A percentile compares a stretch with the other conserved stretches of the same genome.
Conservation (phyloP, 2,888 invertebrate genomes). For the Ischnus inquisitorius region DNA sequence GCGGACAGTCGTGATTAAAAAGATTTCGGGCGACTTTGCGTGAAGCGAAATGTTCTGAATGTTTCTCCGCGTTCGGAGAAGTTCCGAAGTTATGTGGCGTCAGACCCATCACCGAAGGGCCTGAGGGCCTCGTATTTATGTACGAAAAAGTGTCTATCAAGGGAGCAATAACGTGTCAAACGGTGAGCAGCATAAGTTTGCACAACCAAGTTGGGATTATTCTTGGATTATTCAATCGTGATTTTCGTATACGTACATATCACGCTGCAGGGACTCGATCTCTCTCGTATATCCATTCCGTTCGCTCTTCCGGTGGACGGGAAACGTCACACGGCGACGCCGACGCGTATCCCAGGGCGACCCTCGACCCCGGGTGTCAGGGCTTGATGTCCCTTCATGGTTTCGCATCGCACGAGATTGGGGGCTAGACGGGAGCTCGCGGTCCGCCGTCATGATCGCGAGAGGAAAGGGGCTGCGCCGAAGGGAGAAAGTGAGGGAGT, state of each 20-base stretch:
- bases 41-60: too few relatives aligned
- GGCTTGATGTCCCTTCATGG: slow-evolving; percentile 75
- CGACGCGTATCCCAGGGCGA: slow-evolving; percentile 60
- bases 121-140: too few relatives aligned
- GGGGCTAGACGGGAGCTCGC: slow-evolving; percentile 42
- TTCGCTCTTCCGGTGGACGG: slow-evolving; percentile 2
- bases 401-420: slow-evolving; percentile 70
- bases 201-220: slow-evolving; percentile 24
- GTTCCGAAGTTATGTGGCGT: too few relatives aligned
- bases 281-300: slow-evolving; percentile 4
- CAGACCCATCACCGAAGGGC: too few relatives aligned
- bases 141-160: too few relatives aligned
- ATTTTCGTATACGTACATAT: slow-evolving; percentile 34
- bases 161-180: too few relatives aligned
- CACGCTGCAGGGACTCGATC: slow-evolving; percentile 10
- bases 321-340: slow-evolving; percentile 63
- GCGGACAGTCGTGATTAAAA: too few relatives aligned
- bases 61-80: too few relatives aligned
- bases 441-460: slow-evolving; percentile 58
- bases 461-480: slow-evolving; percentile 62
- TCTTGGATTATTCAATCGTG: slow-evolving; percentile 60
- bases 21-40: too few relatives aligned
- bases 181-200: not conserved
- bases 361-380: slow-evolving; percentile 70
- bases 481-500: slow-evolving; percentile 51